These are phyloP conservation scores for Pedicia rivosa DNA, from an alignment of 2,888 invertebrate genomes.

Conservation along the genomic window DNA sequence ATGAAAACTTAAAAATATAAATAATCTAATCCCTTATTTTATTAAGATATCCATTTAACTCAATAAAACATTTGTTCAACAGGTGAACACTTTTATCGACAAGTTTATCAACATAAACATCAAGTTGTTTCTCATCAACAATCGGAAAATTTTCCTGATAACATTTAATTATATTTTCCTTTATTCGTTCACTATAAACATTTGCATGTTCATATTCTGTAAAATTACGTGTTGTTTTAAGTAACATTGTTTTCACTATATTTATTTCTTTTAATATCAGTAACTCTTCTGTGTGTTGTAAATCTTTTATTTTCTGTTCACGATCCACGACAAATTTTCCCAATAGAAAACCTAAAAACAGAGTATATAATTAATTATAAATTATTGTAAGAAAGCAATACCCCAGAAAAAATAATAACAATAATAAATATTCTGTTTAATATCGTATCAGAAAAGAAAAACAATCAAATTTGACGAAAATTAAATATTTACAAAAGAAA, in stretches of 20 bases:
- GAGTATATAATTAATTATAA: no score
- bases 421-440: conserved; percentile 1
- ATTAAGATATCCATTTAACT: not conserved
- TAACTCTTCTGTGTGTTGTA: conserved; percentile 16
- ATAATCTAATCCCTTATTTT: no score
- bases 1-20: no score
- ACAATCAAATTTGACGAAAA: conserved; percentile 2
- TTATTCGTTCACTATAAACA: conserved; percentile 25
- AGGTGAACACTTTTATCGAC: conserved; percentile 19
- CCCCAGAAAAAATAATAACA: not conserved
- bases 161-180: conserved; percentile 26
- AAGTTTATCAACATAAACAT: conserved; percentile 21
- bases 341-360: conserved; percentile 26
- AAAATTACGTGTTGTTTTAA: conserved; percentile 7
- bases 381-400: conserved; percentile 3
- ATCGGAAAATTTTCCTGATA: no score
- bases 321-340: conserved; percentile 31
- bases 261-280: conserved; percentile 6
- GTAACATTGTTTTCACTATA: conserved; percentile 14
- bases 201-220: not conserved
- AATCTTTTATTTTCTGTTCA: conserved; percentile 20
- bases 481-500: not conserved
- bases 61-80: conserved; percentile 2
- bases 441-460: not conserved
- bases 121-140: conserved; percentile 25